phyloP scores from a whole-genome alignment of 2,797 vertebrate genomes.

The Tapera naevia region DNA sequence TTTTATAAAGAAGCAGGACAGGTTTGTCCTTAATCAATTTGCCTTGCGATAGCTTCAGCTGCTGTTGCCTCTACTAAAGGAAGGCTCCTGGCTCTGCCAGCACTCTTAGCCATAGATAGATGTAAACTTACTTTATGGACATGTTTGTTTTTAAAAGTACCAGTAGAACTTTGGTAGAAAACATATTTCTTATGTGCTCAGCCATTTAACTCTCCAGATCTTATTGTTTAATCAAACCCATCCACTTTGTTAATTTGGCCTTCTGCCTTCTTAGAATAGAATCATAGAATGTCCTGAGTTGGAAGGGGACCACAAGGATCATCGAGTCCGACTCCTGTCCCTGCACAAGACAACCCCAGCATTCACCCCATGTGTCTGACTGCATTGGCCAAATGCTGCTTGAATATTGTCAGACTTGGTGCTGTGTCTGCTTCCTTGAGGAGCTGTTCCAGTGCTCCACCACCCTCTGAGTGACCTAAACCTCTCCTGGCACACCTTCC shows the following conservation, averaged over 20 bases:
- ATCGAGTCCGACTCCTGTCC: no score
- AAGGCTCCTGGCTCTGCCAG: neutral
- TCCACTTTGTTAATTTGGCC: neutral
- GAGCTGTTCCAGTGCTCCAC: no score
- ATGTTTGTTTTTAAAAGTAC: neutral
- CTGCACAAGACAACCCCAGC: no score
- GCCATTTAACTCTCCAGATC: neutral
- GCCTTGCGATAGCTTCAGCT: rapidly evolving
- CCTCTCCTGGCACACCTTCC: no score
- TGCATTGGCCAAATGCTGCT: no score
- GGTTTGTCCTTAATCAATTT: neutral
- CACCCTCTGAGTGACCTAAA: no score
- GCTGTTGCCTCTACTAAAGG: neutral
- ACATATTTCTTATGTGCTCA: neutral
- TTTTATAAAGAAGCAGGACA: neutral
- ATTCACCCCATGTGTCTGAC: no score
- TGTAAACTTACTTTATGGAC: neutral
- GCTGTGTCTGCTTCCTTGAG: no score
- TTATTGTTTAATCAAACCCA: neutral
- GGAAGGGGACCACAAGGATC: no score
- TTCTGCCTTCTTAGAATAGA: no score
- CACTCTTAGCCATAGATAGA: rapidly evolving
- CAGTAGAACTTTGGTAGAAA: neutral
- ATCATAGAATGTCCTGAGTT: no score
- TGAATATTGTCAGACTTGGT: no score